phyloP scores from a whole-genome alignment of 2,888 invertebrate species.

The Graphium colonna region DNA sequence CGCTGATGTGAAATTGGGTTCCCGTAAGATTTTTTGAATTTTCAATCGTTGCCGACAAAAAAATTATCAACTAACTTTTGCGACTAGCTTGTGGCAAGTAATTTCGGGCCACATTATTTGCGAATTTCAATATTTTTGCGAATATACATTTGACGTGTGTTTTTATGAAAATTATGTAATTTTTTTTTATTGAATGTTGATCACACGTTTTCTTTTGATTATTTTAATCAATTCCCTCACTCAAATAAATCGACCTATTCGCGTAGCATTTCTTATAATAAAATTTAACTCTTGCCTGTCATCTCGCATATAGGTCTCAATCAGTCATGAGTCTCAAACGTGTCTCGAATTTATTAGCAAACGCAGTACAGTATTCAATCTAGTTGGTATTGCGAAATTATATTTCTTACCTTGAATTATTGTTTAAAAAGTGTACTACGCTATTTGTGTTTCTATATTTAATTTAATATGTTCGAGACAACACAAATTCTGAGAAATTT shows the following conservation, averaged over 20 bases:
- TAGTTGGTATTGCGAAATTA: constrained; percentile 29
- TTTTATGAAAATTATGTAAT: neutral
- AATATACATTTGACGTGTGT: too few relatives aligned
- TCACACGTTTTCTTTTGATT: too few relatives aligned
- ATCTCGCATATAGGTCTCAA: constrained; percentile 46
- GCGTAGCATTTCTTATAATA: constrained; percentile 22
- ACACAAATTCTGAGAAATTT: too few relatives aligned
- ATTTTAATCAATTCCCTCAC: too few relatives aligned
- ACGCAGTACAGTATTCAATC: constrained; percentile 51
- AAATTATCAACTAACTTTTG: constrained; percentile 53
- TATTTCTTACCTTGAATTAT: constrained; percentile 1
- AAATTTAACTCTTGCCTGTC: constrained; percentile 37
- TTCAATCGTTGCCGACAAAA: constrained; percentile 44
- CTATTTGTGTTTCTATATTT: too few relatives aligned
- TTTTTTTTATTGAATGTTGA: neutral
- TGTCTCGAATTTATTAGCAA: constrained; percentile 68
- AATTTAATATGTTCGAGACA: too few relatives aligned
- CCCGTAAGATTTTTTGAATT: constrained; percentile 74
- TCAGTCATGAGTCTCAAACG: constrained; percentile 60
- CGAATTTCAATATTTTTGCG: neutral
- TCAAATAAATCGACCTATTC: constrained; percentile 9
- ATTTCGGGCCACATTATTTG: neutral
- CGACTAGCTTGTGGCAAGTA: too few relatives aligned
- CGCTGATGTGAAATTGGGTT: constrained; percentile 73
- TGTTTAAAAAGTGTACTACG: too few relatives aligned